Evolutionary conservation across 2,888 invertebrate species (phyloP), one percentile per base, ranked within the genome.

Genomic region (Parnassius apollo): DNA sequence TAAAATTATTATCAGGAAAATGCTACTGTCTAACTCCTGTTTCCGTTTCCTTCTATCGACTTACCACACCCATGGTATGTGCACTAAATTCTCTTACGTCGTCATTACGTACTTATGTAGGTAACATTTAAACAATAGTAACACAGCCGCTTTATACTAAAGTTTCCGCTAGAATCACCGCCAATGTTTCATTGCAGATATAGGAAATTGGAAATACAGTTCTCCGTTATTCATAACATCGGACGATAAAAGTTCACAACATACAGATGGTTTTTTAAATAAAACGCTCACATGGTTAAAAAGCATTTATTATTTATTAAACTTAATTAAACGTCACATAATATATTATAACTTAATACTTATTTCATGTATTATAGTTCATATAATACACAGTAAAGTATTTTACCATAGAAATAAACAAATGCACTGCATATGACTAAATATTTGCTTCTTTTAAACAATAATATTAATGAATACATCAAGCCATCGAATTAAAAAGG

Each of bases 141-240:
- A 35, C 35, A 7, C 46, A 42, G 13, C 13, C 0, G 42, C 45
- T 44, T 25, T 45, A 45, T 4, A 10, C 48, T 48, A 57, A 55
- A 55, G 22, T 57, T 42, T 57, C 18, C n/a, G 2, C 42, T 13
- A n/a, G n/a, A n/a, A n/a, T 35, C 48, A 9, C 3, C 13, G 9
- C 18, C 55, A 11, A 42, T 57, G 50, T 49, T 57, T 50, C 49
- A 49, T 49, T 13, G 50, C 50, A 13, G 57, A 49, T 49, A 13
- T 9, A 42, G 57, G 57, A 57, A 57, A 57, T 57, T 35, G 42
- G 18, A 57, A 57, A 57, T 48, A 42, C 49, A 49, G n/a, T 9
- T 22, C 11, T n/a, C 13, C 56, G 56, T 56, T 25, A 56, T 46
- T 46, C 13, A 11, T 22, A 45, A 46, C 22, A 46, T 56, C 45